phyloP scores from a whole-genome alignment of 2,888 invertebrate genomes.

The Dendrolimus houi region DNA sequence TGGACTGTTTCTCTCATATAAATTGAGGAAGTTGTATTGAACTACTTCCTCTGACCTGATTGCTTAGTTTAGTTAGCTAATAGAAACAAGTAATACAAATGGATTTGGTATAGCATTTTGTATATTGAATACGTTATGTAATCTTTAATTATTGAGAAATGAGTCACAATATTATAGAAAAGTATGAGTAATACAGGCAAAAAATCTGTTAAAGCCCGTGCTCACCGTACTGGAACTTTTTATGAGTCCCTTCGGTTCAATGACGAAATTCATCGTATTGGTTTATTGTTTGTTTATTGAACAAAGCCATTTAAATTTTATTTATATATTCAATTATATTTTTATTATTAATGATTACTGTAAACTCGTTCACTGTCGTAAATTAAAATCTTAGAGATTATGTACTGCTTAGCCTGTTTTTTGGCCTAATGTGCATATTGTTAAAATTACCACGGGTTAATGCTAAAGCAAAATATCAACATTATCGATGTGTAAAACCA shows the following conservation, averaged over 20 bases:
- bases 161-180: conserved; percentile 51
- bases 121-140: conserved; percentile 47
- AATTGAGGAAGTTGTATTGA: conserved; percentile 5
- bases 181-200: conserved; percentile 12
- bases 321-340: too few relatives aligned
- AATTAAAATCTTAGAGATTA: too few relatives aligned
- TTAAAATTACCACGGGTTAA: too few relatives aligned
- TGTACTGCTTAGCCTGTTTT: too few relatives aligned
- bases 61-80: conserved; percentile 16
- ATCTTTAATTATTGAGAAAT: conserved; percentile 48
- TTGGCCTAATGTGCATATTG: too few relatives aligned
- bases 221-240: background rate
- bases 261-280: background rate
- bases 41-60: conserved; percentile 8
- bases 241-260: background rate
- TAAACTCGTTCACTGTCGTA: too few relatives aligned
- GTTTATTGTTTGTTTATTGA: background rate
- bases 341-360: too few relatives aligned
- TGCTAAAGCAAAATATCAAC: too few relatives aligned
- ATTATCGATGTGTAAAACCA: too few relatives aligned
- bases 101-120: conserved; percentile 26
- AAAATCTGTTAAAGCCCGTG: background rate
- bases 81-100: conserved; percentile 27
- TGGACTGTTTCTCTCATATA: conserved; percentile 11
- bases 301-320: background rate